Evolutionary conservation across 2,888 invertebrate species (phyloP).

Genomic region (Axea sp.): DNA sequence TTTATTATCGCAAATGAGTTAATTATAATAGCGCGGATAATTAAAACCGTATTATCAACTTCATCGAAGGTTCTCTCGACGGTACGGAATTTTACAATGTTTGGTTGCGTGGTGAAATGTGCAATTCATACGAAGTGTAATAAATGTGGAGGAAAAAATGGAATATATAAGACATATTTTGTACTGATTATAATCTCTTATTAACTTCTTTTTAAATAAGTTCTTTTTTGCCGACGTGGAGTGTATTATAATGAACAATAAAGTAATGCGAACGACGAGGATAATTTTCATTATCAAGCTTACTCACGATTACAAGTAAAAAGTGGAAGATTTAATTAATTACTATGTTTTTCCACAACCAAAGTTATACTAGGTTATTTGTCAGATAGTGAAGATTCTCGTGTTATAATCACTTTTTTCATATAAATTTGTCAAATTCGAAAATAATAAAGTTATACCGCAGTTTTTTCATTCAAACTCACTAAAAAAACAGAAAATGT

Average conservation of each 20-base stretch:
- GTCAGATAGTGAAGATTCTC: conserved; percentile 1
- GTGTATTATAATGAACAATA: conserved; percentile 54
- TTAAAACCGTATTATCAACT: conserved; percentile 53
- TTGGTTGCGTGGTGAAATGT: conserved; percentile 54
- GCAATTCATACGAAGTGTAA: conserved; percentile 56
- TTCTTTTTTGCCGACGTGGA: conserved; percentile 42
- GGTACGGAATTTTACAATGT: conserved; percentile 34
- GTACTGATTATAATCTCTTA: conserved; percentile 55
- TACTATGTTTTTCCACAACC: conserved; percentile 17
- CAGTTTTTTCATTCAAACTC: too few relatives aligned
- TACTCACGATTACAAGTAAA: conserved; percentile 46
- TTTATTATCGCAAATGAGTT: conserved; percentile 52
- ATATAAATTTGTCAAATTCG: too few relatives aligned
- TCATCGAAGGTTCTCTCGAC: conserved; percentile 36
- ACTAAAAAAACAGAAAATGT: too few relatives aligned
- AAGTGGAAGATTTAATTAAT: conserved; percentile 43
- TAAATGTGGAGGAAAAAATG: conserved; percentile 50
- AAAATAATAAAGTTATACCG: too few relatives aligned
- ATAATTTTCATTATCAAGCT: conserved; percentile 51
- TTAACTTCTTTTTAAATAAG: conserved; percentile 54
- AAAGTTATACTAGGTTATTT: conserved; percentile 20
- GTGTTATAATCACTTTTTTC: too few relatives aligned
- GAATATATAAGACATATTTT: conserved; percentile 57
- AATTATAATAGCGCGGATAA: conserved; percentile 49
- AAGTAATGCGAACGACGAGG: conserved; percentile 26